Conservation (phyloP, 1,140 invertebrate species). For the Pseudoatta argentina region DNA sequence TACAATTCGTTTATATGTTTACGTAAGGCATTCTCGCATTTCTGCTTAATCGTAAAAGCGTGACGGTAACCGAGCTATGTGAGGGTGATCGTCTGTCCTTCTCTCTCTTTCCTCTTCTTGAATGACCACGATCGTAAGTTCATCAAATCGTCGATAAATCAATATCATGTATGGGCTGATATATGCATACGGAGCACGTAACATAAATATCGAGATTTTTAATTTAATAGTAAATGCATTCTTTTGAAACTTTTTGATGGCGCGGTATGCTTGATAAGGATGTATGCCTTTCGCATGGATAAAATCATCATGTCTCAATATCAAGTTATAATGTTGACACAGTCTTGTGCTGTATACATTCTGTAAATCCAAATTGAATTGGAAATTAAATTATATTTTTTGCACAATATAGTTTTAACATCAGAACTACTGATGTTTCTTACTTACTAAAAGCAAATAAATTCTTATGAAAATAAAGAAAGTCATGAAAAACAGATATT, state of each 20-base stretch:
- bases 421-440: no score
- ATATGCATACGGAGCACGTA: background rate
- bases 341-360: background rate
- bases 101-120: slow-evolving; percentile 48
- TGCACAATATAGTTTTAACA: background rate
- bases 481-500: no score
- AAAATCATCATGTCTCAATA: background rate
- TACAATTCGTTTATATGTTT: slow-evolving; percentile 51
- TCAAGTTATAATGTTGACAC: background rate
- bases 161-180: background rate
- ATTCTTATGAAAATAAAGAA: no score
- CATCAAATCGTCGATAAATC: slow-evolving; percentile 47
- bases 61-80: slow-evolving; percentile 70
- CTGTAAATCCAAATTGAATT: background rate
- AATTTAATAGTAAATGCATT: background rate
- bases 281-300: background rate
- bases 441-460: no score
- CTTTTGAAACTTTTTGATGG: background rate
- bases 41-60: slow-evolving; percentile 73
- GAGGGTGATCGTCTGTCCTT: slow-evolving; percentile 49
- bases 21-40: slow-evolving; percentile 73
- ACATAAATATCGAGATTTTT: background rate
- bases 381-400: background rate
- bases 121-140: slow-evolving; percentile 18
- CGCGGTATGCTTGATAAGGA: background rate